These are phyloP conservation scores for Phyllostomus discolor DNA, from an alignment of 2,113 vertebrate genomes.

Conservation along the genomic window DNA sequence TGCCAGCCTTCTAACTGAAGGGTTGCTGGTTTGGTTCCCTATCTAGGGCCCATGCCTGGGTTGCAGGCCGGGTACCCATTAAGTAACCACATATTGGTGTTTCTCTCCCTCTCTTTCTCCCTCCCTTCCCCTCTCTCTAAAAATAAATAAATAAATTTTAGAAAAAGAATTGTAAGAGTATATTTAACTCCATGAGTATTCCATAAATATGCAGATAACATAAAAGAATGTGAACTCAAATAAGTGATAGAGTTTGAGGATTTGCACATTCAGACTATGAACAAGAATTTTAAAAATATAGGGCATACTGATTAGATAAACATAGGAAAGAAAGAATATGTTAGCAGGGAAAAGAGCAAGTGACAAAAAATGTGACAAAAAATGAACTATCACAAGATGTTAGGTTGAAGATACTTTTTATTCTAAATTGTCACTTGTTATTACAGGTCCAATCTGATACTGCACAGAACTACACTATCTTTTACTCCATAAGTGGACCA, in stretches of 20 bases:
- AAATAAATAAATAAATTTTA: neutral
- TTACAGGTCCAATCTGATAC: conserved; percentile 88
- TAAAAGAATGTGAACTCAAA: neutral
- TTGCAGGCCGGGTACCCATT: too few relatives aligned
- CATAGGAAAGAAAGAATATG: neutral
- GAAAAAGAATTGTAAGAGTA: neutral
- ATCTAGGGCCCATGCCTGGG: too few relatives aligned
- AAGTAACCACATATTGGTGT: too few relatives aligned
- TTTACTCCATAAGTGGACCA: conserved; percentile 85
- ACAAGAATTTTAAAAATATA: neutral
- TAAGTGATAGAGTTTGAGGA: neutral
- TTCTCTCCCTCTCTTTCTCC: too few relatives aligned
- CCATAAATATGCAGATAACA: neutral
- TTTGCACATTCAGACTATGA: neutral
- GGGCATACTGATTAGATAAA: neutral
- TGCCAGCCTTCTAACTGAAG: too few relatives aligned
- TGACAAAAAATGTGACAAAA: neutral
- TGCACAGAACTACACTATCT: conserved; percentile 71
- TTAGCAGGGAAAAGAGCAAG: neutral
- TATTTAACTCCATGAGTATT: neutral
- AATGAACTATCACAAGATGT: neutral
- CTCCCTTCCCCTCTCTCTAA: neutral
- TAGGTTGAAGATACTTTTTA: neutral
- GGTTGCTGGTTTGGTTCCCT: too few relatives aligned
- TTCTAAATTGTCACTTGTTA: neutral